Evolutionary conservation across 2,797 vertebrate genomes (phyloP).

Genomic region (Melanotaenia maccullochi): DNA sequence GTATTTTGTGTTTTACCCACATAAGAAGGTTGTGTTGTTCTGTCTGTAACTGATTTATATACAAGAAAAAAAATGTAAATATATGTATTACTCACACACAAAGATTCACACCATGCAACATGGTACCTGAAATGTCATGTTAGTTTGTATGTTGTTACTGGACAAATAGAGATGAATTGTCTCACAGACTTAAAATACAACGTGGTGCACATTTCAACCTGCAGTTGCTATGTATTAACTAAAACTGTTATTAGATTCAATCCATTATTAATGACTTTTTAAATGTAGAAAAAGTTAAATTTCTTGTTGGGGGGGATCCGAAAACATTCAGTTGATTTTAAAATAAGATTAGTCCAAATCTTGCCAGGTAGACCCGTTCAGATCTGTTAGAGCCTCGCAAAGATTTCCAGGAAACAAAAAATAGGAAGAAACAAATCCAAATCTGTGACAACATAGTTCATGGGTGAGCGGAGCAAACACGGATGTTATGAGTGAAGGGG

Average conservation of each 20-base stretch:
- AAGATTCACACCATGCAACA: slow-evolving; percentile 56
- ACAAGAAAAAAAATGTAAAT: slow-evolving; percentile 4
- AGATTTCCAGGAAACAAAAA: slow-evolving; percentile 22
- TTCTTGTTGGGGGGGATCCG: not conserved
- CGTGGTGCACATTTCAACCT: slow-evolving; percentile 4
- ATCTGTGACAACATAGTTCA: slow-evolving; percentile 40
- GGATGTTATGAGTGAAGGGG: slow-evolving; percentile 62
- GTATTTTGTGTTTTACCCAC: slow-evolving; percentile 22
- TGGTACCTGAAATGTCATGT: slow-evolving; percentile 46
- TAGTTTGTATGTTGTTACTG: slow-evolving; percentile 46
- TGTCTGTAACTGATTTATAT: slow-evolving; percentile 37
- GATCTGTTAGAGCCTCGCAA: slow-evolving; percentile 26
- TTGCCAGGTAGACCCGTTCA: slow-evolving; percentile 17
- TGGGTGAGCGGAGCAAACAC: slow-evolving; percentile 64
- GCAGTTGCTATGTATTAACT: not conserved
- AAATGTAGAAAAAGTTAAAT: not conserved
- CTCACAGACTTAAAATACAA: not conserved
- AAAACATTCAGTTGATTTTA: not conserved
- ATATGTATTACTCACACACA: slow-evolving; percentile 32
- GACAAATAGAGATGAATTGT: slow-evolving; percentile 24
- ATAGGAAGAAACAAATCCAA: slow-evolving; percentile 42
- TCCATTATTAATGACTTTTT: not conserved
- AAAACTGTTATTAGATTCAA: not conserved
- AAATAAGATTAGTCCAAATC: slow-evolving; percentile 3
- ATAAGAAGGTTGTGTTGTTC: slow-evolving; percentile 34